Base-by-base conservation (phyloP, 2,797 vertebrate genomes). In the Clarias pachynema region DNA sequence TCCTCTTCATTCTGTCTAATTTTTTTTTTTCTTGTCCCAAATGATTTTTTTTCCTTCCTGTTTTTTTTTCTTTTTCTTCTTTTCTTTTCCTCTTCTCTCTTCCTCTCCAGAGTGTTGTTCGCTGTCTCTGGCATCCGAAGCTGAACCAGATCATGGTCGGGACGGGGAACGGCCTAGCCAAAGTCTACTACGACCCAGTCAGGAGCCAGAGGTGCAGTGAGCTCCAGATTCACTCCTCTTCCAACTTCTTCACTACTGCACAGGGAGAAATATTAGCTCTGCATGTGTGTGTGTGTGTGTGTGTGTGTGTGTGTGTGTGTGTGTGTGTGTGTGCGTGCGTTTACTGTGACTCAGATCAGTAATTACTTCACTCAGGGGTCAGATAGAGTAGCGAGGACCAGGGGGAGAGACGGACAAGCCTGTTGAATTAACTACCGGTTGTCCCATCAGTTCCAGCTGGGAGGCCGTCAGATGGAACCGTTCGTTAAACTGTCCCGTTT, bases 101-200 rank as follows among this genome's bases (percentile, higher is more conserved):
- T 4, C 31, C 49, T 81, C 83, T 81, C 56, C 91, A 96, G 98
- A 98, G 98, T 53, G 97, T 97, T 8, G 96, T 99, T 44, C 97
- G 97, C 91, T 99, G 97, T 85, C 93, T 99, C 88, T 99, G 98
- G 98, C 98, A 99, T 91, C 98, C 97, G 7, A 99, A 99, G 90
- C 94, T 99, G 84, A 99, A 99, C 91, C 98, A 99, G 93, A 97
- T 99, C 89, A 98, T 99, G 97, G 97, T 97, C 90, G 98, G 98
- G 87, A 99, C 97, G n/a, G 96, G 94, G 84, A 98, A 97, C 16
- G 98, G 98, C 83, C 90, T 98, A 91, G 97, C 96, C 73, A 98
- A 97, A 93, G 97, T 99, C 14, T 99, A 99, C 90, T 99, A 99
- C 29, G 97, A 99, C 92, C 98, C 98, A 49, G 90, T 96, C 88